phyloP scores from a whole-genome alignment of 1,140 invertebrate species.

The Drosophila nannoptera region DNA sequence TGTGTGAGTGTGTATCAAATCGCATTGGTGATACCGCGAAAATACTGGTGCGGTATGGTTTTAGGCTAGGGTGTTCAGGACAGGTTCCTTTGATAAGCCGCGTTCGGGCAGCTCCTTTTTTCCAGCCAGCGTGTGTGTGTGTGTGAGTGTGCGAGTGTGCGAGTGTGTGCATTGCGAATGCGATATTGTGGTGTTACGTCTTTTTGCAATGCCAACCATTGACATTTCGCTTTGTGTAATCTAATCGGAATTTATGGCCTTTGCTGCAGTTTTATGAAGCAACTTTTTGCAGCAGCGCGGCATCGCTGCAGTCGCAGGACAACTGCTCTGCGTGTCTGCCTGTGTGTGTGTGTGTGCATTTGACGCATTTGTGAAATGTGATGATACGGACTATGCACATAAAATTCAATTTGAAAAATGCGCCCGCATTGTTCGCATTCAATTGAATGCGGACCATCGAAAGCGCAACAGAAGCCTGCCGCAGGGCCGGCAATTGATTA shows the following conservation, averaged over 20 bases:
- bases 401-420: conserved; percentile 24
- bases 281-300: not conserved
- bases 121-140: not conserved
- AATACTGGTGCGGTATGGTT: conserved; percentile 17
- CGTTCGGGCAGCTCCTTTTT: conserved; percentile 42
- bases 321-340: not conserved
- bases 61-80: conserved; percentile 8
- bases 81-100: conserved; percentile 53
- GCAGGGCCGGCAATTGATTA: conserved; percentile 31
- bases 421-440: conserved; percentile 34
- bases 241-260: conserved; percentile 73
- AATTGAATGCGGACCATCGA: conserved; percentile 9
- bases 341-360: not conserved
- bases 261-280: conserved; percentile 58
- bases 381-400: conserved; percentile 3
- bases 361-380: conserved; percentile 16
- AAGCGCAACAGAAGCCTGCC: conserved; percentile 19
- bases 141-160: conserved; percentile 13
- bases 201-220: conserved; percentile 27
- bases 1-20: conserved; percentile 43
- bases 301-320: conserved; percentile 15
- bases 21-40: conserved; percentile 50
- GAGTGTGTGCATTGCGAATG: conserved; percentile 44
- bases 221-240: conserved; percentile 69
- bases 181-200: conserved; percentile 44